Base-by-base conservation (phyloP, 2,888 invertebrate species). In the Tholera decimalis region DNA sequence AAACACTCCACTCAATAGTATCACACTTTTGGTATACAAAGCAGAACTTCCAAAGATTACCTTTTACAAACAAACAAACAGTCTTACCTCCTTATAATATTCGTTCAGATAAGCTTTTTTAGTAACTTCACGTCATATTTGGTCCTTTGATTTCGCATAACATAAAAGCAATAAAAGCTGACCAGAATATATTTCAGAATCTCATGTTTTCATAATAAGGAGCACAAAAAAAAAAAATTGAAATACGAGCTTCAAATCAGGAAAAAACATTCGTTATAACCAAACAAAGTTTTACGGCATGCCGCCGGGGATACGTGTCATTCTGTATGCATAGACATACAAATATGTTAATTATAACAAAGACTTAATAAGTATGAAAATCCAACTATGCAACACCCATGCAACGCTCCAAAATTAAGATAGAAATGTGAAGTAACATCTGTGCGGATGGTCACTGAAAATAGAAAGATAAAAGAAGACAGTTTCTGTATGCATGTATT, bases 331-430 rank as follows among this genome's bases (percentile, higher is more conserved):
- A 66, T 71, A 77, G 60, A 61, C 55, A 67, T 78, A 74, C 76
- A 77, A 77, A 76, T 65, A 76, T 79, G 74, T 57, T 60, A 57
- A 79, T 60, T 66, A 30, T 66, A 77, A 77, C 80, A 68, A 74
- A 79, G 70, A 44, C 30, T n/a, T 51, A 56, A 73, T 41, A 49
- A 44, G 56, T 79, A 75, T 63, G 69, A 53, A 74, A 63, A 77
- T 61, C 59, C 44, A 62, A 71, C 28, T 35, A 56, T 56, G 44
- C n/a, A 51, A 59, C 53, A 39, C 60, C 41, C 58, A 13, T 15
- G 50, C 24, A 55, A 47, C 35, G 28, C 20, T 39, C 51, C n/a
- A 4, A 53, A 75, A 75, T 75, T 79, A 74, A 41, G 33, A 60
- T 47, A n/a, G 13, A 35, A 54, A 50, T 58, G 18, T 58, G 22